Evolutionary conservation across 2,888 invertebrate genomes (phyloP).

Genomic region (Sclerodermus sp.): DNA sequence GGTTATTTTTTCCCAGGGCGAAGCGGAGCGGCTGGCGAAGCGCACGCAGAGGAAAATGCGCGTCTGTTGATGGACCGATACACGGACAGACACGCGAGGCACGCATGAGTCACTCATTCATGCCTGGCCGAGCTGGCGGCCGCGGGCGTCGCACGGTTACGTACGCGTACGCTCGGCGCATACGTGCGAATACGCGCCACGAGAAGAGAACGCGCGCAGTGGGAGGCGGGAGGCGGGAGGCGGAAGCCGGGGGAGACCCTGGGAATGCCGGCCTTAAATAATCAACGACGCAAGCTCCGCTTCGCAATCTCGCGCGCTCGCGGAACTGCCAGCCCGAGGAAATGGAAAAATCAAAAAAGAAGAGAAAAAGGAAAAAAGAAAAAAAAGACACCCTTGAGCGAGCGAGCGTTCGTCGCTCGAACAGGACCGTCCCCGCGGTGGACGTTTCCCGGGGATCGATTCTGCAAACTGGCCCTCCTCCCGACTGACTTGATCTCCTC

Average conservation of each 20-base stretch:
- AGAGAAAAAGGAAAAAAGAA: constrained; percentile 5
- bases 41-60: too few relatives aligned
- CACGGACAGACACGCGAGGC: constrained; percentile 13
- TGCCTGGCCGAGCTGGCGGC: constrained; percentile 31
- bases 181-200: constrained; percentile 11
- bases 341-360: constrained; percentile 3
- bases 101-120: constrained; percentile 43
- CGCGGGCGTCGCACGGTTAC: constrained; percentile 40
- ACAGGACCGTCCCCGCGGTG: too few relatives aligned
- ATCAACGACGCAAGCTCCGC: constrained; percentile 25
- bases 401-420: too few relatives aligned
- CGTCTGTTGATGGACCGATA: constrained; percentile 9
- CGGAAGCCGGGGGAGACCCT: constrained; percentile 11
- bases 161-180: constrained; percentile 21
- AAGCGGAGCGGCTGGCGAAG: too few relatives aligned
- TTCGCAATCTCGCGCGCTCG: constrained; percentile 8
- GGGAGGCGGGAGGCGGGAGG: not conserved
- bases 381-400: constrained; percentile 10
- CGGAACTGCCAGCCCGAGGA: not conserved
- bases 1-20: too few relatives aligned
- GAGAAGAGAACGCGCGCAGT: not conserved
- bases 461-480: too few relatives aligned
- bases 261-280: constrained; percentile 34
- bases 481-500: too few relatives aligned
- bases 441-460: too few relatives aligned